Evolutionary conservation across 2,888 invertebrate species (phyloP), one percentile per base, ranked within the genome.

Genomic region (Tineola bisselliella): DNA sequence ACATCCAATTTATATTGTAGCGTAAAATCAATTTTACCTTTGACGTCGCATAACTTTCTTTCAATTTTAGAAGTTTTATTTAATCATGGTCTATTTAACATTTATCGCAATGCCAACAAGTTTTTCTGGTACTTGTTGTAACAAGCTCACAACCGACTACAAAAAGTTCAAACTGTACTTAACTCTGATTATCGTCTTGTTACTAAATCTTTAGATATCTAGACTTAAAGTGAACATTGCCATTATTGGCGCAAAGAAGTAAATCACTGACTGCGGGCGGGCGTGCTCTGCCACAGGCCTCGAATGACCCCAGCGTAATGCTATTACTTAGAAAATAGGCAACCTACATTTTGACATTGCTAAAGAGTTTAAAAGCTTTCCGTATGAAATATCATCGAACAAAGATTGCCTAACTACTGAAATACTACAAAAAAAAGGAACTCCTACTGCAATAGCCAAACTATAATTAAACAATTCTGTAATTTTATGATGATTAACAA

Each of bases 21-120:
- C 77, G 73, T 75, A 67, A 78, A 81, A 83, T 81, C 79, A 71
- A 78, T 79, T 75, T 15, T 10, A 31, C 11, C 19, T 54, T 25
- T 12, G 12, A 25, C 54, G 18, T 25, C 25, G 12, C 18, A 25
- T 61, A 72, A 71, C 73, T 74, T 72, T 74, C 71, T 75, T 73
- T 68, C 62, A 65, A 44, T 59, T 63, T 61, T 48, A 48, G 15
- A 48, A 48, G 48, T 66, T 69, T 68, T 65, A 62, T 67, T 63
- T 54, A 54, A 63, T 63, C 62, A 63, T 69, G 79, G 73, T 77
- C 80, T 69, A 68, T 66, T 81, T 79, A 64, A 63, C 69, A 72
- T 72, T 65, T 70, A 68, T 70, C 66, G 25, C 54, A 54, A 54
- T 54, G 54, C 25, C 54, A 54, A 54, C 54, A 25, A 25, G 12